Evolutionary conservation across 2,888 invertebrate genomes (phyloP).

Genomic region (Tenodera sinensis): DNA sequence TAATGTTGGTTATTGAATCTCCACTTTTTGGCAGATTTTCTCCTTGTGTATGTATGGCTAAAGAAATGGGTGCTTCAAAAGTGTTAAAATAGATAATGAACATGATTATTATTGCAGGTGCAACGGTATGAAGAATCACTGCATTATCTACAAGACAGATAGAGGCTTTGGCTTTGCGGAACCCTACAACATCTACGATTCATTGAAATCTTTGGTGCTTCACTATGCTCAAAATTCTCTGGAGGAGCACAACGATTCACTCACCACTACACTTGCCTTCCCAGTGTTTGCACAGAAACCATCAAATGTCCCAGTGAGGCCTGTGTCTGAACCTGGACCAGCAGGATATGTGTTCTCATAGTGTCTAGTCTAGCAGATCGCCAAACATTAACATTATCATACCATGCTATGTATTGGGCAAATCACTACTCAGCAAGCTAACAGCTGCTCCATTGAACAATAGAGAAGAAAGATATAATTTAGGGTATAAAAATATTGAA

Average conservation of each 20-base stretch:
- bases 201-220: slow-evolving; percentile 7
- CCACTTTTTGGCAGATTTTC: no score
- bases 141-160: neutral
- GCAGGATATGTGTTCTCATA: neutral
- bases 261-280: neutral
- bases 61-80: no score
- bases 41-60: no score
- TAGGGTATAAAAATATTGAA: no score
- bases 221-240: slow-evolving; percentile 4
- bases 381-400: neutral
- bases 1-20: no score
- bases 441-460: no score
- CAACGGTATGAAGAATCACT: neutral
- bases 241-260: slow-evolving; percentile 5
- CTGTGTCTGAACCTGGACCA: neutral
- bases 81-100: no score
- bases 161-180: slow-evolving; percentile 4
- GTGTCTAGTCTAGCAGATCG: neutral
- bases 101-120: neutral
- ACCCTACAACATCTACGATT: neutral
- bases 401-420: neutral
- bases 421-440: neutral
- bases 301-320: neutral
- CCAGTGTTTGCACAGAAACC: neutral
- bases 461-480: no score